A percentile compares a stretch with the other conserved stretches of the same genome.
phyloP scores from a whole-genome alignment of 2,113 vertebrate genomes.

The Oreocharis arfaki region DNA sequence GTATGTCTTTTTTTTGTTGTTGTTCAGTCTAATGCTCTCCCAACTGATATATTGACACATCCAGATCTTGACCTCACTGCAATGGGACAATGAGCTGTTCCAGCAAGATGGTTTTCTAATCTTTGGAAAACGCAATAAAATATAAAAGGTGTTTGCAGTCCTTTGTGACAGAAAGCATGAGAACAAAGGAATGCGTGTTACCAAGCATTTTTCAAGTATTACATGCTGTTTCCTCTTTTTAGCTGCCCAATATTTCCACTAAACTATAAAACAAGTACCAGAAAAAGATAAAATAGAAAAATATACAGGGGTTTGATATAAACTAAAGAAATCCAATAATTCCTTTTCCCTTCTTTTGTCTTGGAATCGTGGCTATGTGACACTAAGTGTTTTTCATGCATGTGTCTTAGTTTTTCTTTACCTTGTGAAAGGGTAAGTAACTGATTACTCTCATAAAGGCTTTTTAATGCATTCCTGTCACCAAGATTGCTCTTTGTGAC shows the following conservation, averaged over 20 bases:
- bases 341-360: background rate
- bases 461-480: background rate
- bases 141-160: background rate
- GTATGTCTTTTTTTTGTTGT: background rate
- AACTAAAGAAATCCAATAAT: background rate
- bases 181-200: background rate
- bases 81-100: background rate
- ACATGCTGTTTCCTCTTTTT: background rate
- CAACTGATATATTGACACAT: background rate
- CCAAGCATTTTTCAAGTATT: background rate
- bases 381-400: background rate
- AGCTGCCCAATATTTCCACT: background rate
- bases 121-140: background rate
- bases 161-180: background rate
- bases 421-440: background rate
- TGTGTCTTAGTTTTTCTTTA: background rate
- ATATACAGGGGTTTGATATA: background rate
- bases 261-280: background rate
- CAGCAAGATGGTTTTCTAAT: background rate
- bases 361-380: background rate
- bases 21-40: background rate
- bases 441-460: background rate
- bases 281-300: background rate
- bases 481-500: background rate
- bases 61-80: background rate